Evolutionary conservation across 2,797 vertebrate species (phyloP), one percentile per base, ranked within the genome.

Genomic region (Cottoperca gobio): DNA sequence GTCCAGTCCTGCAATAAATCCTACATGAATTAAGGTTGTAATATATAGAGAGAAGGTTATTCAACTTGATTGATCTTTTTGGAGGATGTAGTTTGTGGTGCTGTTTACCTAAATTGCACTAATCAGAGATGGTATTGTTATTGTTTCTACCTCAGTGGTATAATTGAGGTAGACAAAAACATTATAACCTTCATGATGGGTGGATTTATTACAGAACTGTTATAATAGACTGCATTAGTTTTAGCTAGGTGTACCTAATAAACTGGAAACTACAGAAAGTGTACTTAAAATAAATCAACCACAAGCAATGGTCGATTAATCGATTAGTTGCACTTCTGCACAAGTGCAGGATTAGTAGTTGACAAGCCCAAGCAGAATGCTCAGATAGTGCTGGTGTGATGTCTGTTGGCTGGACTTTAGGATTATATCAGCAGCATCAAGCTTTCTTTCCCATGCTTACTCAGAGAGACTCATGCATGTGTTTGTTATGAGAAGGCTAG

Each of bases 311-410:
- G 40, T 8, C 7, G 24, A 43, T 67, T 43, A 61, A 61, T 45
- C 3, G 19, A 61, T 46, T 46, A 19, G 23, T 26, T 3, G 3
- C 19, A n/a, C 26, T 19, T 33, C 28, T 10, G 17, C n/a, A n/a
- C n/a, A n/a, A n/a, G n/a, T 33, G 42, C 42, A 4, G 24, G 60
- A 19, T 37, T 69, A 19, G 23, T 10, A 35, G 28, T 43, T 46
- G 23, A 54, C 50, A 37, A 19, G 21, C 16, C 10, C 28, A 67
- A 58, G 46, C 8, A 35, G 23, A 71, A 16, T 43, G 24, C 3
- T 73, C 49, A 65, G 19, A 58, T 52, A 35, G 12, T 60, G 54
- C 52, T 24, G 42, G 50, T 28, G 5, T 37, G 24, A 45, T 21
- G 37, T 54, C 26, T n/a, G 24, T 35, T 52, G n/a, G n/a, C n/a